Evolutionary conservation across 2,113 vertebrate genomes (phyloP).

Genomic region (Lontra canadensis): DNA sequence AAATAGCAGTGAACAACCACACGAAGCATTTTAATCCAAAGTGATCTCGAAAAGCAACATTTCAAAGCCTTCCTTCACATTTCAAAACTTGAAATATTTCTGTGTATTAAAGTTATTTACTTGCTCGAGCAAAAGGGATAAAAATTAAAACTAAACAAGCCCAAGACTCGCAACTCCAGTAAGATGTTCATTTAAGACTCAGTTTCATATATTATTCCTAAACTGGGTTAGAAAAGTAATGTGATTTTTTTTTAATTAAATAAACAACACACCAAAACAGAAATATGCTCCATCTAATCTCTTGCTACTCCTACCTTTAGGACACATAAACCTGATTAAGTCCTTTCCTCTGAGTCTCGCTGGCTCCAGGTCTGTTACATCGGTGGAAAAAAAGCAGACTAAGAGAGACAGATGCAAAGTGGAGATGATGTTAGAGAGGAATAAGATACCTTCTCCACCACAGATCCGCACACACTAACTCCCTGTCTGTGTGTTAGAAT

Average conservation of each 20-base stretch:
- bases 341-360: conserved; percentile 95
- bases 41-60: conserved; percentile 64
- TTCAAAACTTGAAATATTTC: conserved; percentile 74
- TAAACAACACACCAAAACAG: conserved; percentile 87
- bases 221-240: conserved; percentile 88
- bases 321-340: conserved; percentile 99
- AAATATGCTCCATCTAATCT: conserved; percentile 86
- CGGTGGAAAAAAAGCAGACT: conserved; percentile 97
- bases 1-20: conserved; percentile 68
- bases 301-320: conserved; percentile 95
- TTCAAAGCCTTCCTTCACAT: conserved; percentile 71
- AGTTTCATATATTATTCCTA: conserved; percentile 81
- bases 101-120: conserved; percentile 78
- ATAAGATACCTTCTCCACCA: conserved; percentile 99
- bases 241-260: conserved; percentile 85
- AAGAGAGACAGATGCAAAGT: conserved; percentile 99
- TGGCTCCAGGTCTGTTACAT: conserved; percentile 94
- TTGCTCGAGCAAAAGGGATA: conserved; percentile 78
- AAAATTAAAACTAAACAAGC: conserved; percentile 78
- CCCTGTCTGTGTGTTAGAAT: conserved; percentile 99
- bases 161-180: conserved; percentile 77
- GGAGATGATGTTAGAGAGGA: conserved; percentile 99
- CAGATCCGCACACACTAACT: conserved; percentile 96
- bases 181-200: conserved; percentile 83
- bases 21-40: conserved; percentile 70